Evolutionary conservation across 2,113 vertebrate genomes (phyloP).

Genomic region (Entelurus aequoreus): DNA sequence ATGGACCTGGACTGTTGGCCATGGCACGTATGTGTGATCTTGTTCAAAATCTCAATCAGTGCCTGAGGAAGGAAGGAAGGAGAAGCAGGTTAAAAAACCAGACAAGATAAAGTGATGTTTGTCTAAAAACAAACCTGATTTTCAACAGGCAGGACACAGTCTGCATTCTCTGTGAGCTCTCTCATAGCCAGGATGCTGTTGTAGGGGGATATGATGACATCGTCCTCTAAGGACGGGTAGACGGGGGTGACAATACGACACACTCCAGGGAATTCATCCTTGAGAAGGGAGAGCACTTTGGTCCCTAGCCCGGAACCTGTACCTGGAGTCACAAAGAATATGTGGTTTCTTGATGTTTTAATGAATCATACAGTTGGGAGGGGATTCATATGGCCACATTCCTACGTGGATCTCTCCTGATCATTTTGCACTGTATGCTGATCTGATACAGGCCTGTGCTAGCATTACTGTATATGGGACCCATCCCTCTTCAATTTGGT

Average conservation of each 20-base stretch:
- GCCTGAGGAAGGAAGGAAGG: constrained; percentile 73
- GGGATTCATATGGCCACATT: no score
- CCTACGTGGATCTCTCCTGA: no score
- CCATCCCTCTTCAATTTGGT: no score
- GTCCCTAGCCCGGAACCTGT: constrained; percentile 96
- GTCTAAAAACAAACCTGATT: constrained; percentile 80
- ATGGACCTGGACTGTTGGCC: constrained; percentile 73
- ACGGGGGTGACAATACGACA: constrained; percentile 88
- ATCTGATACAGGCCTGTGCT: no score
- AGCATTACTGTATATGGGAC: no score
- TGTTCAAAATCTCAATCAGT: constrained; percentile 89
- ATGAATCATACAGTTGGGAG: no score
- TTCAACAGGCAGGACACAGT: constrained; percentile 92
- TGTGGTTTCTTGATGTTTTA: neutral
- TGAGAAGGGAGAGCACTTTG: constrained; percentile 82
- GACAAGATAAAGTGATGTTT: neutral
- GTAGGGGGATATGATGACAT: constrained; percentile 96
- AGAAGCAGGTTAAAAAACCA: neutral
- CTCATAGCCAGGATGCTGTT: constrained; percentile 94
- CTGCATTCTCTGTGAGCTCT: constrained; percentile 89
- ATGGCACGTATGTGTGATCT: constrained; percentile 79
- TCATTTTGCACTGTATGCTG: no score
- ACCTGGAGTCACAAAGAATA: constrained; percentile 64
- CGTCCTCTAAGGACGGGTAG: constrained; percentile 90
- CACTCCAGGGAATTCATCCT: constrained; percentile 94